These are phyloP conservation scores for Leuciscus waleckii DNA, from an alignment of 2,797 vertebrate species.

Conservation along the genomic window DNA sequence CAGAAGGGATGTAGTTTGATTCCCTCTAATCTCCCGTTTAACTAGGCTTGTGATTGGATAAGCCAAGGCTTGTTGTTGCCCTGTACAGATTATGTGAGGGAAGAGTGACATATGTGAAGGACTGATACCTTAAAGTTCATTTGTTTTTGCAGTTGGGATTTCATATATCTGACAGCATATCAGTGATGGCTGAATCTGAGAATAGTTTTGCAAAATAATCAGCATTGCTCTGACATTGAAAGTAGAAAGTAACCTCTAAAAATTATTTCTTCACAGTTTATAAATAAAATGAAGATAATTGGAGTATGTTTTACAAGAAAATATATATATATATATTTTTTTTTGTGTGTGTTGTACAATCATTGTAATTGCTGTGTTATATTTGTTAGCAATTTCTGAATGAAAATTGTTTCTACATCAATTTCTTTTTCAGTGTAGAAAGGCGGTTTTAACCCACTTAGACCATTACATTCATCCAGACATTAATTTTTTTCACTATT, in stretches of 20 bases:
- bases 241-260: neutral
- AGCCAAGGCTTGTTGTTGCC: conserved; percentile 57
- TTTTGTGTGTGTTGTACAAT: neutral
- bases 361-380: neutral
- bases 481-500: too few relatives aligned
- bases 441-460: neutral
- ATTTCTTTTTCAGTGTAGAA: too few relatives aligned
- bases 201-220: too few relatives aligned
- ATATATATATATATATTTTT: neutral
- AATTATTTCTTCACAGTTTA: neutral
- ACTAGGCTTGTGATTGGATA: conserved; percentile 69
- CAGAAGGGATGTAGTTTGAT: conserved; percentile 66
- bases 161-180: neutral
- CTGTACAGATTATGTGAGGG: conserved; percentile 50
- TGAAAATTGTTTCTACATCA: too few relatives aligned
- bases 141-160: neutral
- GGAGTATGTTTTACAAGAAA: neutral
- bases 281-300: too few relatives aligned
- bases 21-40: conserved; percentile 69
- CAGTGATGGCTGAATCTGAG: too few relatives aligned
- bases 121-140: neutral
- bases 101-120: conserved; percentile 32
- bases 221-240: neutral
- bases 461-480: too few relatives aligned
- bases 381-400: neutral